A percentile compares a stretch with the other conserved stretches of the same genome.
These are phyloP conservation scores for Trogon surrucura DNA, from an alignment of 2,113 vertebrate species.

Conservation along the genomic window DNA sequence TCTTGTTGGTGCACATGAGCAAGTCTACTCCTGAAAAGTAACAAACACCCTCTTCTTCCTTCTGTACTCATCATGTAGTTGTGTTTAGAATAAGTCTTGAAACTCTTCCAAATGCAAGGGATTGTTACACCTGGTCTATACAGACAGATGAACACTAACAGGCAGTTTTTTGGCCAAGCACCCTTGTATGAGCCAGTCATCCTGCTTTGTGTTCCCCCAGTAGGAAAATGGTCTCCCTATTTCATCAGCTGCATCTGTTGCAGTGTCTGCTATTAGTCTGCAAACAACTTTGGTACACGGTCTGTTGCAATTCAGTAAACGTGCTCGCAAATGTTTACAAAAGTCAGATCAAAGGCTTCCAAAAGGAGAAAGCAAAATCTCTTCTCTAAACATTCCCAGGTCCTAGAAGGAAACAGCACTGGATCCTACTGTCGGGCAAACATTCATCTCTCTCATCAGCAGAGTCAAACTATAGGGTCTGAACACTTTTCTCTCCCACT, in stretches of 20 bases:
- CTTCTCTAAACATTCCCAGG: neutral
- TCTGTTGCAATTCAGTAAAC: neutral
- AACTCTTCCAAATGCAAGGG: neutral
- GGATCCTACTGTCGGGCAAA: neutral
- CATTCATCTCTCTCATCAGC: neutral
- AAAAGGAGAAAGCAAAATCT: neutral
- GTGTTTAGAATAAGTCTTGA: neutral
- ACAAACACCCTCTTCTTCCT: neutral
- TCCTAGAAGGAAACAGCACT: neutral
- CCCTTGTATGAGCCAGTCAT: neutral
- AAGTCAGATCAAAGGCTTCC: neutral
- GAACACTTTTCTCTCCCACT: neutral
- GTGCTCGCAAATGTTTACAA: neutral
- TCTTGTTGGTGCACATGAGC: accelerated
- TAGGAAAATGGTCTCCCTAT: neutral
- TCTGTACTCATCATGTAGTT: neutral
- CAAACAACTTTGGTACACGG: neutral
- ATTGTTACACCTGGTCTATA: neutral
- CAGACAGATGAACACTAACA: neutral
- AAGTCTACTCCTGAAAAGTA: neutral
- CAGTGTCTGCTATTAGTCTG: neutral
- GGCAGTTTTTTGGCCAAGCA: neutral
- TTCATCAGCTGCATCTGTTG: neutral
- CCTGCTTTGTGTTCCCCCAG: neutral
- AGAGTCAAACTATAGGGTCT: neutral